A percentile compares a stretch with the other conserved stretches of the same genome.
These are phyloP conservation scores for Aradus depressus DNA, from an alignment of 2,888 invertebrate genomes.

Conservation along the genomic window DNA sequence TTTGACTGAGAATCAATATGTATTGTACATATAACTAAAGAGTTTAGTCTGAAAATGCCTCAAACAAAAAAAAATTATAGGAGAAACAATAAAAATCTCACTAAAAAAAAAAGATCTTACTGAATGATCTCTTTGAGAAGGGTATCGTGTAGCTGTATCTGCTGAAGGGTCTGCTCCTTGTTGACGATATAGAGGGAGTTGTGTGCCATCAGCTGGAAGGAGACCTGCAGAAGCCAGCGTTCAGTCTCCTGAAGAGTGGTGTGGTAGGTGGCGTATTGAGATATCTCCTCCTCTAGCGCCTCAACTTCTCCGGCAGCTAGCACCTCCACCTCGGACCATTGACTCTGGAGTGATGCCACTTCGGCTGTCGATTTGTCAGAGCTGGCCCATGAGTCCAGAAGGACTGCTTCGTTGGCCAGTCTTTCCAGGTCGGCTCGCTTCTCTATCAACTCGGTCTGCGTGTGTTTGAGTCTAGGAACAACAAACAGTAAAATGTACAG, in stretches of 20 bases:
- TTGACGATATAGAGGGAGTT: conserved; percentile 87
- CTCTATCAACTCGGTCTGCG: conserved; percentile 66
- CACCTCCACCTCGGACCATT: conserved; percentile 18
- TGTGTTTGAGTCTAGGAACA: conserved; percentile 44
- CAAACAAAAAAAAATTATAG: too few relatives aligned
- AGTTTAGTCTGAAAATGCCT: too few relatives aligned
- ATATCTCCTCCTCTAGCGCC: conserved; percentile 63
- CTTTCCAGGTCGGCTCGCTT: conserved; percentile 68
- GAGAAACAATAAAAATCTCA: conserved; percentile 42
- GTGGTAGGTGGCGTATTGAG: conserved; percentile 76
- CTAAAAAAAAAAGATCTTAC: conserved; percentile 31
- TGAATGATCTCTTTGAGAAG: conserved; percentile 47
- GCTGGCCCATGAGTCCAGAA: conserved; percentile 58
- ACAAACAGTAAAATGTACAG: conserved; percentile 18
- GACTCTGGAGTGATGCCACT: conserved; percentile 15
- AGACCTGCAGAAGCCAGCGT: conserved; percentile 89
- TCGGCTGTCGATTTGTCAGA: conserved; percentile 14
- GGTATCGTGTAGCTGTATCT: conserved; percentile 75
- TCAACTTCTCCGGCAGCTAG: conserved; percentile 12
- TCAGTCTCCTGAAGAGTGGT: conserved; percentile 85
- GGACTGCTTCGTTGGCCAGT: conserved; percentile 59
- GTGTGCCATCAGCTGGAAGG: conserved; percentile 91
- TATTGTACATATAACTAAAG: too few relatives aligned
- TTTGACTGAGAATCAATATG: too few relatives aligned
- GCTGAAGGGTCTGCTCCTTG: conserved; percentile 80